Percentiles rank a stretch among this genome's conserved stretches.
phyloP scores from a whole-genome alignment of 2,888 invertebrate species.

The Eudemis profundana region DNA sequence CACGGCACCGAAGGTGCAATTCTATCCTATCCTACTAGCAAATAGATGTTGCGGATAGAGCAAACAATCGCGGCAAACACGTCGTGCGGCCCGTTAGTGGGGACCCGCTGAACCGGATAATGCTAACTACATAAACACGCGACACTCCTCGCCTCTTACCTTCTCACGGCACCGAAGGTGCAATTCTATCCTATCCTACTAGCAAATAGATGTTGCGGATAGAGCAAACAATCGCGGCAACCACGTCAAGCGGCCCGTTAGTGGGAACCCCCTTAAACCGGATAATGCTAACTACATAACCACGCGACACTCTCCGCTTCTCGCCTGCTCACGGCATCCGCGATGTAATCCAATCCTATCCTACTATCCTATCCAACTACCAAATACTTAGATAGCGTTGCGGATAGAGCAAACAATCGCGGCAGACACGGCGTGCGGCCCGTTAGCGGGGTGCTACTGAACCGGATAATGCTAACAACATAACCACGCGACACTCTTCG shows the following conservation, averaged over 20 bases:
- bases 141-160: background rate
- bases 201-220: conserved; percentile 72
- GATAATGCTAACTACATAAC: too few species aligned
- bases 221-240: conserved; percentile 71
- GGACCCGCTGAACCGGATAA: conserved; percentile 51
- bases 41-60: conserved; percentile 62
- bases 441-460: conserved; percentile 58
- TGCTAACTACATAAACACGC: background rate
- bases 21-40: too few species aligned
- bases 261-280: conserved; percentile 56
- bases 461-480: conserved; percentile 30
- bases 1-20: too few species aligned
- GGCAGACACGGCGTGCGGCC: conserved; percentile 59
- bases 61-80: conserved; percentile 70
- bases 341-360: too few species aligned
- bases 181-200: too few species aligned
- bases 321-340: too few species aligned
- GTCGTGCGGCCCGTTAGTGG: conserved; percentile 58
- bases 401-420: conserved; percentile 70
- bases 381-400: too few species aligned
- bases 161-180: background rate
- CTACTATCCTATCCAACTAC: too few species aligned
- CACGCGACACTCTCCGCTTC: too few species aligned
- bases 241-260: conserved; percentile 57
- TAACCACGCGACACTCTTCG: background rate